Percentiles rank a stretch among this genome's conserved stretches.
Evolutionary conservation across 1,140 invertebrate species (phyloP).

Genomic region (Drosophila sproati): DNA sequence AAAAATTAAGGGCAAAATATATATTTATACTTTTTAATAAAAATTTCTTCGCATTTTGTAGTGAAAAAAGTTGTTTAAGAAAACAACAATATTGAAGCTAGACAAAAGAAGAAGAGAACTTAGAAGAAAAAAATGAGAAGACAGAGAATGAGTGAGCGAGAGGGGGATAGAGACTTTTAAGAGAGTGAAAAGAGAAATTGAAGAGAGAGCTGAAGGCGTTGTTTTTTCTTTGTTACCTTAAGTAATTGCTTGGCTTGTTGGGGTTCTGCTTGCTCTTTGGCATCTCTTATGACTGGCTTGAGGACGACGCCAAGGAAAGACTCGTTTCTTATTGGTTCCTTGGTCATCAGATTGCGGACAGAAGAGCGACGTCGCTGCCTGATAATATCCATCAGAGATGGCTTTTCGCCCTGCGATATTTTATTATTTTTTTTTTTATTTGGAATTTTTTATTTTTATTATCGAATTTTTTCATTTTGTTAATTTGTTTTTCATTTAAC

Average conservation of each 20-base stretch:
- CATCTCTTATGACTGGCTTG: conserved; percentile 86
- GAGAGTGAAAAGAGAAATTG: neutral
- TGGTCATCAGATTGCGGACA: conserved; percentile 68
- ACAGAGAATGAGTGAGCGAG: neutral
- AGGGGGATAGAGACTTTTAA: neutral
- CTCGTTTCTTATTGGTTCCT: conserved; percentile 80
- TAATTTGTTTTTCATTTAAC: neutral
- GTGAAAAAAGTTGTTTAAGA: too few relatives aligned
- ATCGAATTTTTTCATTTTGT: neutral
- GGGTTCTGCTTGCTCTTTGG: conserved; percentile 84
- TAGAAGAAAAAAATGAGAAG: too few relatives aligned
- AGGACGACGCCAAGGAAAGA: conserved; percentile 87
- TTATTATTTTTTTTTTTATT: conserved; percentile 12
- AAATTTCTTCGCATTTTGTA: too few relatives aligned
- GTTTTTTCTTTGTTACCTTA: conserved; percentile 64
- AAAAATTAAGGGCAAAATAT: too few relatives aligned
- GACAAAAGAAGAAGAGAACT: too few relatives aligned
- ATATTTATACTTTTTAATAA: too few relatives aligned
- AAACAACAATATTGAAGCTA: too few relatives aligned
- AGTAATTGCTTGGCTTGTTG: conserved; percentile 85
- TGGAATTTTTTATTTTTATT: conserved; percentile 1
- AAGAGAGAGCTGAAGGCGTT: neutral
- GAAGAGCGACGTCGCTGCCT: conserved; percentile 79
- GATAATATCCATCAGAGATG: conserved; percentile 70
- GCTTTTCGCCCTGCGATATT: conserved; percentile 54